Base-by-base conservation (phyloP, 2,888 invertebrate species). In the Mamestra brassicae region DNA sequence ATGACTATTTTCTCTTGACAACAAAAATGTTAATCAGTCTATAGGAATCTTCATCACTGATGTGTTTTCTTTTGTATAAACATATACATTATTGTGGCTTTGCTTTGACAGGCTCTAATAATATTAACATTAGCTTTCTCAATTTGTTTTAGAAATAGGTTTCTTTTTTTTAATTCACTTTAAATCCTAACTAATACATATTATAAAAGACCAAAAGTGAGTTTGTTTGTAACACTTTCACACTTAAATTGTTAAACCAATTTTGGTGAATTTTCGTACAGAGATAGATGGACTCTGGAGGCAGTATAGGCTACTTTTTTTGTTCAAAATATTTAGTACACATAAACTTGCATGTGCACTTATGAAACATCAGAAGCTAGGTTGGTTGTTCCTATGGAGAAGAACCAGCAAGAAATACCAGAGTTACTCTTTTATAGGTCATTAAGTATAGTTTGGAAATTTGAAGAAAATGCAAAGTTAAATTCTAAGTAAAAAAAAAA, bases 1-100 rank as follows among this genome's bases (percentile, higher is more conserved):
- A 72, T 85, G n/a, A 70, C 45, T 45, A 63, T 70, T 86, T 86
- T 74, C 71, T 84, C 78, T 72, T 72, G 42, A 58, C 42, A 64
- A 26, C 55, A 75, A 70, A 74, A 77, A 85, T 75, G 68, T 72
- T 74, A 78, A 73, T 81, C 68, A 67, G 71, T 57, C 8, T 10
- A 15, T 36, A 54, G 64, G 70, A 68, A 70, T 78, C 82, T 83
- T 72, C 64, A 62, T 55, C 52, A 36, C 15, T 36, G 61, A 36
- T 6, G 7, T 55, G 45, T 73, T 77, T 83, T 73, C 70, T 65
- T 62, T 61, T 57, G n/a, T 36, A 13, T 36, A n/a, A 50, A 71
- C n/a, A 50, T 50, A 4, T 38, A 4, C 50, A 50, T 42, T 74
- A 34, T 50, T 42, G 47, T 42, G 26, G 26, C 42, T 38, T 34